Base-by-base conservation (phyloP, 1,140 invertebrate genomes). In the Cepaea nemoralis region DNA sequence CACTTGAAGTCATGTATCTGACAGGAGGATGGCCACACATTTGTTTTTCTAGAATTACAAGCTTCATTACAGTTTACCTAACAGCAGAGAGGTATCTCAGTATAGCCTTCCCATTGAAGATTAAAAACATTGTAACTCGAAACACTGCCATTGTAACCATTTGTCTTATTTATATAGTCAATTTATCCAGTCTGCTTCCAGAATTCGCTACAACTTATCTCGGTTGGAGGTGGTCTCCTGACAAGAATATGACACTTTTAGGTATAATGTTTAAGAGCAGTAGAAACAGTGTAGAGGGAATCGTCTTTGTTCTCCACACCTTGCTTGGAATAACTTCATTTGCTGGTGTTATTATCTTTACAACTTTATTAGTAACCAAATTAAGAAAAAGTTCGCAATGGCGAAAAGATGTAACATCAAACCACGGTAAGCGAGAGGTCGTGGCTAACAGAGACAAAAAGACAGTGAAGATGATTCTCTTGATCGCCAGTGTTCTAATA, bases 21-120 rank as follows among this genome's bases (percentile, higher is more conserved):
- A 14, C 39, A 40, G 74, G 74, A n/a, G 42, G 19, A 12, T 76
- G 42, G 42, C 48, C 48, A 35, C 42, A 33, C 37, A 48, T 19
- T 1, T 76, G 74, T 40, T 35, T 40, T 10, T 19, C 3, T 22
- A 8, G 74, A 22, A 76, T 76, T n/a, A 50, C 74, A 27, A 27
- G 40, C 22, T 59, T 8, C 31, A 76, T 76, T 14, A 76, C 74
- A 27, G 74, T 33, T 3, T 76, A 76, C 45, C 50, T 76, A 2
- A 76, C 74, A 2, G 45, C 14, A 0, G 74, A 76, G 48, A 35
- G 74, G 5, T 76, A 39, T 40, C 74, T 75, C 24, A 55, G 8
- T 76, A 39, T 76, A 2, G 40, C 74, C 6, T 6, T 48, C 27
- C 74, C 74, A 39, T 31, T 76, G 22, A 3, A 76, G 22, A 31